A percentile compares a stretch with the other conserved stretches of the same genome.
Evolutionary conservation across 2,113 vertebrate genomes (phyloP).

Genomic region (Muscicapa adusta): DNA sequence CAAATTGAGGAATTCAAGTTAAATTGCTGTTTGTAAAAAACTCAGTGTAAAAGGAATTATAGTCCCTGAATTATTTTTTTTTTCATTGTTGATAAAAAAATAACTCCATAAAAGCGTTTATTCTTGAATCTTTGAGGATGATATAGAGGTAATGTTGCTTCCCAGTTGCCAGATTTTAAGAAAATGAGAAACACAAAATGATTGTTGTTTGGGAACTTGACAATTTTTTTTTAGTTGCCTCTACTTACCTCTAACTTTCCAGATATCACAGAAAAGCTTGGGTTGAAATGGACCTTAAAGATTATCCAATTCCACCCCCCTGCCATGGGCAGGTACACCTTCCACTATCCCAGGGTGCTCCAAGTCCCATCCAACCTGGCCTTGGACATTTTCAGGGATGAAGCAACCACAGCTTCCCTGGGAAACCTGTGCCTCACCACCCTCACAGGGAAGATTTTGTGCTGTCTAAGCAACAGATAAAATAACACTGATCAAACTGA

Average conservation of each 20-base stretch:
- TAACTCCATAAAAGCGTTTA: background rate
- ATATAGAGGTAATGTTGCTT: background rate
- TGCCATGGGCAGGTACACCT: background rate
- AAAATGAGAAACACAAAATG: background rate
- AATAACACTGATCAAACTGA: background rate
- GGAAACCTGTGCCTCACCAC: accelerated
- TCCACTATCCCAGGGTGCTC: background rate
- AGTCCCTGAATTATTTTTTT: background rate
- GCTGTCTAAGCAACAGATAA: background rate
- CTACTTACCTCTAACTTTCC: background rate
- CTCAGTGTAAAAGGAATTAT: background rate
- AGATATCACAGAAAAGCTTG: background rate
- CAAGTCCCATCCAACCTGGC: accelerated
- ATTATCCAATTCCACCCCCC: accelerated
- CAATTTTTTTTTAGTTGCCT: background rate
- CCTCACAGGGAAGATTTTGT: background rate
- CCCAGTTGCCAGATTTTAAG: background rate
- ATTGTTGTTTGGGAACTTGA: background rate
- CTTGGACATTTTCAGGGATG: background rate
- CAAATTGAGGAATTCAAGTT: background rate
- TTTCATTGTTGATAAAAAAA: background rate
- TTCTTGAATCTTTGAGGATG: background rate
- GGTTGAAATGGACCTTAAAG: background rate
- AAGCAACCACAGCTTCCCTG: background rate
- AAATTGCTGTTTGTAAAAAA: background rate